Conservation (phyloP, 2,797 vertebrate genomes). For the Furcifer pardalis region DNA sequence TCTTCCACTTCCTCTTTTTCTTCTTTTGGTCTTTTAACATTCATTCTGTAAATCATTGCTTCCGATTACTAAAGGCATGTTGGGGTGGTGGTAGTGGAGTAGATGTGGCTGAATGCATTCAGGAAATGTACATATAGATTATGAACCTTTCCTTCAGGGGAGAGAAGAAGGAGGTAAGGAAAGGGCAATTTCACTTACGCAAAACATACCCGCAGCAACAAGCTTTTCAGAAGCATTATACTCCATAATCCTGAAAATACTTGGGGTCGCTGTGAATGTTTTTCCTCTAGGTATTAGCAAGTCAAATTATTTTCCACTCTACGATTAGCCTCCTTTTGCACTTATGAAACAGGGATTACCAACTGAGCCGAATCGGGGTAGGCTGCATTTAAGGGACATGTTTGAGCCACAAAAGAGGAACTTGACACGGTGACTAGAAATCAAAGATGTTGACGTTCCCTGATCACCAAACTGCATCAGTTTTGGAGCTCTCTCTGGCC, state of each 20-base stretch:
- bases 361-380: slow-evolving; percentile 57
- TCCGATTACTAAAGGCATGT: neutral
- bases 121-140: slow-evolving; percentile 38
- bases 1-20: neutral
- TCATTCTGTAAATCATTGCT: slow-evolving; percentile 39
- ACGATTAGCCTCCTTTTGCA: slow-evolving; percentile 70
- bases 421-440: slow-evolving; percentile 1
- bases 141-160: slow-evolving; percentile 49
- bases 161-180: neutral
- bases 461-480: neutral
- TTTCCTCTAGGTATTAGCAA: slow-evolving; percentile 69
- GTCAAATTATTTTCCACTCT: slow-evolving; percentile 72
- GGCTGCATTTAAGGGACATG: slow-evolving; percentile 43
- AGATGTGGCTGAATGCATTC: neutral
- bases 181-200: slow-evolving; percentile 55
- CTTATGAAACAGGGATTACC: slow-evolving; percentile 70
- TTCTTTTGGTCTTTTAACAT: slow-evolving; percentile 47
- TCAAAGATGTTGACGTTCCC: neutral
- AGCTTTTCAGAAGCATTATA: slow-evolving; percentile 51
- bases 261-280: slow-evolving; percentile 70
- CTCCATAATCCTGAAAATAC: slow-evolving; percentile 65
- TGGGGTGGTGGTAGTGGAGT: neutral
- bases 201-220: slow-evolving; percentile 60
- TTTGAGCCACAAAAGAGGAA: slow-evolving; percentile 15
- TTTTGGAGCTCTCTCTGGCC: neutral